Evolutionary conservation across 2,888 invertebrate genomes (phyloP), one percentile per base, ranked within the genome.

Genomic region (Euplagia quadripunctaria): DNA sequence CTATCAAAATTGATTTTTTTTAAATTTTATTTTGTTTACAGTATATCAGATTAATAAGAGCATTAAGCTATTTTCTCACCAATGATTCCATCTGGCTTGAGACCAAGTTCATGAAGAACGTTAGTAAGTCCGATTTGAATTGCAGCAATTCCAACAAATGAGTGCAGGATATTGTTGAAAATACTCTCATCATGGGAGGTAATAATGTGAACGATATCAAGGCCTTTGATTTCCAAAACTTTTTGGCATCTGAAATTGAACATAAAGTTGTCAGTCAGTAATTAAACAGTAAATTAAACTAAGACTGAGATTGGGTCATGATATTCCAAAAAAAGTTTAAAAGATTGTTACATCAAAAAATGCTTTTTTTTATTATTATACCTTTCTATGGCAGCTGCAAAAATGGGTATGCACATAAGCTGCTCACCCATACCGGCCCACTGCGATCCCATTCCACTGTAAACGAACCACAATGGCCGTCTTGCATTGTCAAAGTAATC

Each of bases 201-300:
- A 12, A 98, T 93, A 61, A 98, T 96, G 8, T 97, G 89, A 51
- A 97, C 94, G 4, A 98, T 94, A 84, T 98, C 96, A 5, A 98
- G 83, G 7, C 97, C 97, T 85, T 96, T 96, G 0, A 97, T 96
- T 76, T 96, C 91, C 20, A 98, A 89, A 0, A 96, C 93, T 66
- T 92, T 89, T 67, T 96, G 96, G 76, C 97, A 97, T 31, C 94
- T 95, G 80, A 12, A 86, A 68, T 20, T 5, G 0, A 58, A 55
- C 0, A 8, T 46, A 8, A 46, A 46, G 43, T 46, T 46, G 43
- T 6, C 8, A 46, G 43, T 8, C 9, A 55, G 4, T 9, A 8
- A 20, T 11, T 9, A n/a, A 55, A 1, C n/a, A 6, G 3, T n/a
- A n/a, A 2, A 8, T 20, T 52, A 46, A 8, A 8, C 8, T 46